Percentiles rank a stretch among this genome's conserved stretches.
Conservation (phyloP, 2,888 invertebrate genomes). For the Ganaspis brasiliensis region DNA sequence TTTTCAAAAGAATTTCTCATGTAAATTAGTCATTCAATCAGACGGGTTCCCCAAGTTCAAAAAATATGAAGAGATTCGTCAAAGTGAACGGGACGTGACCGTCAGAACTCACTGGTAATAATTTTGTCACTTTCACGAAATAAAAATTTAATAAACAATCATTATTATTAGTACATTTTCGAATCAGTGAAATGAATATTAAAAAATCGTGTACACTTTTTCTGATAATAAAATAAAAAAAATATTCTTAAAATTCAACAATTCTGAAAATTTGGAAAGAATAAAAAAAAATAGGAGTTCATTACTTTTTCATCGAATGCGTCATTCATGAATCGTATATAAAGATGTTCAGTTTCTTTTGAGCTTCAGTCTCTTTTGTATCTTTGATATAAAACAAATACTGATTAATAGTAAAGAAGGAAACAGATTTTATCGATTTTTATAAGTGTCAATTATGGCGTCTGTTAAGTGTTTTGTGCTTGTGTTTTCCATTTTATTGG, state of each 20-base stretch:
- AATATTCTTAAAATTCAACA: not conserved
- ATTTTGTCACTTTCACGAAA: conserved; percentile 9
- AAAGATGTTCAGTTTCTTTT: conserved; percentile 71
- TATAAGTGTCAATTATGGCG: conserved; percentile 64
- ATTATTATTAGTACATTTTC: not conserved
- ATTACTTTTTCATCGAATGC: conserved; percentile 24
- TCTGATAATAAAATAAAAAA: not conserved
- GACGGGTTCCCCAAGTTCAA: conserved; percentile 62
- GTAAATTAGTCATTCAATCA: not conserved
- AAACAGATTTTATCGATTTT: not conserved
- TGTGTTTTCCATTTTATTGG: conserved; percentile 69
- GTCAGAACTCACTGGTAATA: conserved; percentile 47
- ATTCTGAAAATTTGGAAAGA: not conserved
- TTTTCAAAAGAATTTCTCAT: not conserved
- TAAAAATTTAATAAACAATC: not conserved
- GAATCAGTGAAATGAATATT: not conserved
- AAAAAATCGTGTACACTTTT: not conserved
- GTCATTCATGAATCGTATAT: conserved; percentile 70
- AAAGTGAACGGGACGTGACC: conserved; percentile 71
- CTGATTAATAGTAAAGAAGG: conserved; percentile 46
- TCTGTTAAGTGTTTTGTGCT: conserved; percentile 70
- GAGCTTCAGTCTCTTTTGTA: conserved; percentile 74
- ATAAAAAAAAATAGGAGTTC: not conserved
- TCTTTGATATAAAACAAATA: conserved; percentile 62
- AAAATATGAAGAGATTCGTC: conserved; percentile 67